Percentiles rank a stretch among this genome's conserved stretches.
phyloP scores from a whole-genome alignment of 2,113 vertebrate species.

The Oryzias woworae region DNA sequence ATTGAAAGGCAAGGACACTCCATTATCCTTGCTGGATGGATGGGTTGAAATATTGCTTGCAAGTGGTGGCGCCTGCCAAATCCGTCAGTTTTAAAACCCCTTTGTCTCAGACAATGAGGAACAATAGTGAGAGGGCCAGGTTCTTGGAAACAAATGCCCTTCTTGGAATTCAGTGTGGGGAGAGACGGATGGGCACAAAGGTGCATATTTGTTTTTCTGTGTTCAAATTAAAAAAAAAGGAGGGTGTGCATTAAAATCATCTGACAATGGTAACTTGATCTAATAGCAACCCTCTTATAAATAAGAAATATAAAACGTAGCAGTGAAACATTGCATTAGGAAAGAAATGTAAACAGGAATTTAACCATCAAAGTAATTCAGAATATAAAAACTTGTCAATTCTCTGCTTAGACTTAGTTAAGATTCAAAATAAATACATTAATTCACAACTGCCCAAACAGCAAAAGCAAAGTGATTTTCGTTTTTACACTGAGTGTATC shows the following conservation, averaged over 20 bases:
- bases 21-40: constrained; percentile 80
- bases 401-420: too few species aligned
- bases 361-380: too few species aligned
- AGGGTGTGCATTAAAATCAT: not conserved
- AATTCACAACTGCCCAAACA: too few species aligned
- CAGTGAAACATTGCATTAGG: too few species aligned
- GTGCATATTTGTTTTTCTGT: constrained; percentile 17
- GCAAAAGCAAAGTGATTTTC: too few species aligned
- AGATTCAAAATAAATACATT: too few species aligned
- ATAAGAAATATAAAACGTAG: not conserved
- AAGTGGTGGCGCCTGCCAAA: constrained; percentile 77
- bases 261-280: too few species aligned
- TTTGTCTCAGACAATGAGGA: constrained; percentile 76
- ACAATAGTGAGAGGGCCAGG: constrained; percentile 69
- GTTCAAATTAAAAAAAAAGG: constrained; percentile 1
- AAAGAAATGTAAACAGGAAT: too few species aligned
- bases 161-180: constrained; percentile 36
- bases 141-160: constrained; percentile 55
- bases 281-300: not conserved
- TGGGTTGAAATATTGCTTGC: constrained; percentile 78
- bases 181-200: constrained; percentile 1
- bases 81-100: constrained; percentile 74
- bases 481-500: too few species aligned
- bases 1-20: constrained; percentile 78
- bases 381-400: too few species aligned